Conservation (phyloP, 2,797 vertebrate species). For the Hozukius guyotensis region DNA sequence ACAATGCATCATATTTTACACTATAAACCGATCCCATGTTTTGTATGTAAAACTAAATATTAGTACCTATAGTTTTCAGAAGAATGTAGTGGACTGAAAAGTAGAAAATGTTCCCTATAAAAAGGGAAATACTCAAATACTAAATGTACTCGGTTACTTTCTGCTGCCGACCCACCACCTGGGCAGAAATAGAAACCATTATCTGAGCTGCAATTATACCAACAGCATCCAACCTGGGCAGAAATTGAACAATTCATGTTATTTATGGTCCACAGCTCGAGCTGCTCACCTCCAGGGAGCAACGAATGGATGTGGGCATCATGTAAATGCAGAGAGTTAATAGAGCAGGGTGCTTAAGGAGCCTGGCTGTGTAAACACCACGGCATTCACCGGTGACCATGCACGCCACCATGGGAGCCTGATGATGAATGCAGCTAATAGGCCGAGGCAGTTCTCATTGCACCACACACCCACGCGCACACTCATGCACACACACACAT, state of each 20-base stretch:
- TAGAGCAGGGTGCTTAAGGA: constrained; percentile 48
- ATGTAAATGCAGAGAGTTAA: constrained; percentile 62
- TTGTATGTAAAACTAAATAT: neutral
- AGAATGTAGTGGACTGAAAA: neutral
- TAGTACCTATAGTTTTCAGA: neutral
- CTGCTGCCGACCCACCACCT: constrained; percentile 7
- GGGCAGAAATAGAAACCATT: constrained; percentile 41
- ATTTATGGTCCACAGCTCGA: constrained; percentile 52
- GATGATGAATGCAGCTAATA: constrained; percentile 70
- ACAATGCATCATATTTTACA: neutral
- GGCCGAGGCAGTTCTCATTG: constrained; percentile 26
- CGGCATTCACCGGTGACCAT: constrained; percentile 40
- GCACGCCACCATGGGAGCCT: constrained; percentile 38
- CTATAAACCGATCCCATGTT: neutral
- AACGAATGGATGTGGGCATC: constrained; percentile 40
- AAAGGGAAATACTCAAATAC: constrained; percentile 4
- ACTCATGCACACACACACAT: constrained; percentile 3
- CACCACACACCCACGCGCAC: constrained; percentile 19
- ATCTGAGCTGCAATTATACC: constrained; percentile 54
- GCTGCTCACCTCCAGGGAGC: constrained; percentile 39
- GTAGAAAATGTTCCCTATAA: neutral
- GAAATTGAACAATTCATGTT: constrained; percentile 57
- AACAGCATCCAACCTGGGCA: constrained; percentile 44
- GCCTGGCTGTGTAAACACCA: constrained; percentile 56
- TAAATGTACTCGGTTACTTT: neutral